A percentile compares a stretch with the other conserved stretches of the same genome.
phyloP scores from a whole-genome alignment of 2,888 invertebrate genomes.

The Tenthredo scrophulariae region DNA sequence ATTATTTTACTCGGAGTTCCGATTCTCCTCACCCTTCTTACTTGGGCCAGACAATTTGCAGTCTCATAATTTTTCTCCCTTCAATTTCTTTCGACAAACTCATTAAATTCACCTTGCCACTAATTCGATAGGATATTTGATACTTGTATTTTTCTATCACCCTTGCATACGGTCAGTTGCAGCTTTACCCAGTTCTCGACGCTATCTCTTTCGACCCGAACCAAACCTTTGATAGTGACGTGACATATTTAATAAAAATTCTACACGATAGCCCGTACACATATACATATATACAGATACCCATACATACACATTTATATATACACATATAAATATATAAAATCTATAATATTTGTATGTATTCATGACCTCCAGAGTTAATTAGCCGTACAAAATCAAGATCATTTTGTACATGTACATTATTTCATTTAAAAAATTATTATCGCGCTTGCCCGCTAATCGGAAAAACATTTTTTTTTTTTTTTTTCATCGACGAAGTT shows the following conservation, averaged over 20 bases:
- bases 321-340: background rate
- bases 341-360: background rate
- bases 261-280: background rate
- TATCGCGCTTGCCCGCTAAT: constrained; percentile 3
- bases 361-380: constrained; percentile 6
- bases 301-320: background rate
- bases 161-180: constrained; percentile 26
- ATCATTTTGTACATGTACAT: constrained; percentile 13
- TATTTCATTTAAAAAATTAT: constrained; percentile 35
- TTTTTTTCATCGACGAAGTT: background rate
- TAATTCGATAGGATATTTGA: constrained; percentile 3
- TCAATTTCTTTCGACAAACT: background rate
- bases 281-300: background rate
- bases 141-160: constrained; percentile 11
- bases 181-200: background rate
- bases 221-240: constrained; percentile 26
- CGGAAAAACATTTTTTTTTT: background rate
- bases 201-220: background rate
- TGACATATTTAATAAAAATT: constrained; percentile 11
- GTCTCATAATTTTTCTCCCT: background rate
- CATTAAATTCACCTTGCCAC: background rate
- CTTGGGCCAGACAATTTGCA: background rate
- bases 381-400: constrained; percentile 10
- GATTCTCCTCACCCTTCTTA: background rate
- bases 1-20: background rate